Conservation (phyloP, 2,797 vertebrate species). For the Champsocephalus esox region DNA sequence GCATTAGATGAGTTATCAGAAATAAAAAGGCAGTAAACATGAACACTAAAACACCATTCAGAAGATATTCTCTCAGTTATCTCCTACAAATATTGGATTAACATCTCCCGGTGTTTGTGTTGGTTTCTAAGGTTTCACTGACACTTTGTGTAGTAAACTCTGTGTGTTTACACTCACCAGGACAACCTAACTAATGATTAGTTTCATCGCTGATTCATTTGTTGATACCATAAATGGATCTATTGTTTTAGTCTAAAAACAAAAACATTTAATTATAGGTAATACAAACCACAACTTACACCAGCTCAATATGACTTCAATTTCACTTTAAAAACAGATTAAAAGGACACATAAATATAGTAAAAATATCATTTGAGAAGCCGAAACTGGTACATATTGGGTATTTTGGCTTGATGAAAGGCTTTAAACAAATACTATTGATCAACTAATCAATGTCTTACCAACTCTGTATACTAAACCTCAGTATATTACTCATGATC, state of each 20-base stretch:
- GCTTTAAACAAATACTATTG: background rate
- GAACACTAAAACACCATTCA: background rate
- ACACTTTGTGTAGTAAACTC: background rate
- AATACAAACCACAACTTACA: background rate
- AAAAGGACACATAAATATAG: too few relatives aligned
- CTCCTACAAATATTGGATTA: conserved; percentile 11
- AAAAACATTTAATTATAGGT: too few relatives aligned
- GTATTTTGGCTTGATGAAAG: background rate
- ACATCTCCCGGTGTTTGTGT: too few relatives aligned
- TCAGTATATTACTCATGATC: too few relatives aligned
- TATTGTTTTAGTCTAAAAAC: background rate
- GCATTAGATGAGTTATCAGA: background rate
- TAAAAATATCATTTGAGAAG: background rate
- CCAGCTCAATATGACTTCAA: background rate
- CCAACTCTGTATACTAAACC: too few relatives aligned
- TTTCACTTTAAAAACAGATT: too few relatives aligned
- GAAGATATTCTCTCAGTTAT: background rate
- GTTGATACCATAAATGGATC: background rate
- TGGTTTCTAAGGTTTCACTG: background rate
- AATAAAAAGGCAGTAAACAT: background rate
- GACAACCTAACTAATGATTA: background rate
- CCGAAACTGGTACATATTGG: background rate
- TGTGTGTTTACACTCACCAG: background rate
- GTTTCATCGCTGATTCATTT: background rate
- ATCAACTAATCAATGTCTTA: background rate